phyloP scores from a whole-genome alignment of 2,113 vertebrate genomes.

The Orycteropus afer region DNA sequence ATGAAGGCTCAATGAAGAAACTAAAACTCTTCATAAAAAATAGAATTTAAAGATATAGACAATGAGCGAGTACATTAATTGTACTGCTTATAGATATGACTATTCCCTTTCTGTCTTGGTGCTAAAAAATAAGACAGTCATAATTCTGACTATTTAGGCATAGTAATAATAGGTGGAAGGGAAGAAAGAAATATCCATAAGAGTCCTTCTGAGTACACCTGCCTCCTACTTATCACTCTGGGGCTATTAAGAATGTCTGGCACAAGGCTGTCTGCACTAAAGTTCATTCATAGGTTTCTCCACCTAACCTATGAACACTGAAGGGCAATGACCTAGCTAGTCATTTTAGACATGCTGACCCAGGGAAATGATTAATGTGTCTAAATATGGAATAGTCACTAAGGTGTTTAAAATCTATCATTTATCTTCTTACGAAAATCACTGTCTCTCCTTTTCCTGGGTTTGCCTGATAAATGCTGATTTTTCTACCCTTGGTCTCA shows the following conservation, averaged over 20 bases:
- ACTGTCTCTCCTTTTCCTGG: not conserved
- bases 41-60: not conserved
- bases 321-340: not conserved
- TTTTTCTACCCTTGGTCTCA: conserved; percentile 23
- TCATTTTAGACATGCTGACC: conserved; percentile 18
- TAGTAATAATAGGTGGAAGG: not conserved
- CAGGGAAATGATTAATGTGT: not conserved
- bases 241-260: not conserved
- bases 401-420: conserved; percentile 9
- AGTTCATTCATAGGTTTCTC: not conserved
- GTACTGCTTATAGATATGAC: not conserved
- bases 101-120: not conserved
- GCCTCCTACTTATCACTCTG: not conserved
- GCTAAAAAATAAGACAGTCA: not conserved
- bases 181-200: not conserved
- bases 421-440: conserved; percentile 18
- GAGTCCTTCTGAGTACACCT: not conserved
- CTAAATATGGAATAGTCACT: not conserved
- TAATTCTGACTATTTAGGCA: not conserved
- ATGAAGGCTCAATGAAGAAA: not conserved
- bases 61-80: not conserved
- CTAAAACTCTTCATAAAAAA: conserved; percentile 10
- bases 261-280: not conserved
- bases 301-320: not conserved
- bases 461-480: conserved; percentile 4